Base-by-base conservation (phyloP, 2,113 vertebrate genomes). In the Benitochromis conjunctus region DNA sequence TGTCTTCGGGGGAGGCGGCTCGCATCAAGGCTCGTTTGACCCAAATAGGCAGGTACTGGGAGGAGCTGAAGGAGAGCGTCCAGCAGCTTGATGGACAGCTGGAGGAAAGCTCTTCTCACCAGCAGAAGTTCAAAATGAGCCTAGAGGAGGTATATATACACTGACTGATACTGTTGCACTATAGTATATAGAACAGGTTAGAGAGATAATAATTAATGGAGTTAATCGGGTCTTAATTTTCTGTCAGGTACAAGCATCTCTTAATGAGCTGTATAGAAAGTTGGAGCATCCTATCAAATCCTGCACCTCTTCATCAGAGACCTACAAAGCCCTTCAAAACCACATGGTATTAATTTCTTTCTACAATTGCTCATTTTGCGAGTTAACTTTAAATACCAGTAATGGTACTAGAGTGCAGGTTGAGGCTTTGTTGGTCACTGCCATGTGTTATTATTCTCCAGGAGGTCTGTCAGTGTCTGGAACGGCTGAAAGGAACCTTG, bases 21-120 rank as follows among this genome's bases (percentile, higher is more conserved):
- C 97, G 94, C 74, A 97, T 99, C 90, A 99, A 98, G 95, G 97
- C 97, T 85, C 97, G 97, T 48, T 86, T 99, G 86, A 97, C 97
- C 26, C 99, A 99, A 80, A 94, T 97, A 7, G 96, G 96, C 89
- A 96, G 98, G 54, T 97, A 98, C 83, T 98, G 97, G 97, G 98
- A 98, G 86, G 98, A 99, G 80, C 96, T 99, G 57, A 95, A 93
- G 93, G 97, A 98, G 88, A 97, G 94, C 0, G 96, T 97, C 2
- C 96, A 96, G 84, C 95, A 96, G 78, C 93, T 98, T 60, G 96
- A 97, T 91, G 96, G 91, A 71, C 96, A 93, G 51, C 94, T 99
- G 54, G 91, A 96, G 88, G 97, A 97, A 24, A 97, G 96, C 71
- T 95, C 95, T 18, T 96, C 95, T 54, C 96, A 97, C 76, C 97